These are phyloP conservation scores for Rhynchopsitta pachyrhyncha DNA, from an alignment of 2,113 vertebrate genomes.

Conservation along the genomic window DNA sequence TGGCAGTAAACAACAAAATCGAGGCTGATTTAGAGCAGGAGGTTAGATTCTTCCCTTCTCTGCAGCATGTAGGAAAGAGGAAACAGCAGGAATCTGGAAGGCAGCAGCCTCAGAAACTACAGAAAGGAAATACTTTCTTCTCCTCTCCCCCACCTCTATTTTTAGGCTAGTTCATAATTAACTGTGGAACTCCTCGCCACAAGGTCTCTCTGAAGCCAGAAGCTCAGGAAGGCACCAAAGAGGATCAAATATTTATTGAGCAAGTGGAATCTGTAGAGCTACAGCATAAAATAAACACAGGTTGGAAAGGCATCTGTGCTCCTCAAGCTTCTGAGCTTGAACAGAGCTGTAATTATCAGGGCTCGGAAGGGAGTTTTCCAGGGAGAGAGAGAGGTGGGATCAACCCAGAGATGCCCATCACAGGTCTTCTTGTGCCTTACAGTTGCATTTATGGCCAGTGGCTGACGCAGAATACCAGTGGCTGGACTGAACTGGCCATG, in stretches of 20 bases:
- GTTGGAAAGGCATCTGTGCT: neutral
- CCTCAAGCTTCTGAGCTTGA: neutral
- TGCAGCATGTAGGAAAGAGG: neutral
- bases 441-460: neutral
- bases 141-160: neutral
- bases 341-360: neutral
- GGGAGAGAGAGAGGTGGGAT: neutral
- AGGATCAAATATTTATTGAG: slow-evolving; percentile 13
- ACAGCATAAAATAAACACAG: neutral
- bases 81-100: neutral
- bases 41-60: neutral
- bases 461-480: neutral
- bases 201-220: neutral
- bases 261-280: neutral
- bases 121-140: neutral
- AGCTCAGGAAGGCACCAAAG: neutral
- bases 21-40: neutral
- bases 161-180: neutral
- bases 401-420: neutral
- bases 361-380: neutral
- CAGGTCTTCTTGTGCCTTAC: neutral
- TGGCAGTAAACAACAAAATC: neutral
- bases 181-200: neutral
- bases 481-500: neutral
- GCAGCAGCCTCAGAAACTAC: neutral